Percentiles rank a stretch among this genome's conserved stretches.
Evolutionary conservation across 2,888 invertebrate genomes (phyloP).

Genomic region (Diloba caeruleocephala): DNA sequence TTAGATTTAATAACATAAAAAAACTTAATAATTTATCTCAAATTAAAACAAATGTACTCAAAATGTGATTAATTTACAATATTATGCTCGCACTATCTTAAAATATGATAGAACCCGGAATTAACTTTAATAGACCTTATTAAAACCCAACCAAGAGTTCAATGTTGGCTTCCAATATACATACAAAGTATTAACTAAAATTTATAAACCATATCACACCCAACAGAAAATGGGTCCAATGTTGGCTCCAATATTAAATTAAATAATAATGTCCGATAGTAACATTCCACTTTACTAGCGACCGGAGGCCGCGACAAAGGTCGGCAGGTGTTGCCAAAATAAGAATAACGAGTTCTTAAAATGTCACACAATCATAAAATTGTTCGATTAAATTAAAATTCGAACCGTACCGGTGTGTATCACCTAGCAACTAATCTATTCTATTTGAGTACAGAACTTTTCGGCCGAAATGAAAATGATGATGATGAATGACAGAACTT

Average conservation of each 20-base stretch:
- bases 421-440: constrained; percentile 61
- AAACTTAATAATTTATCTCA: too few relatives aligned
- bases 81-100: constrained; percentile 1
- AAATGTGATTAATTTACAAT: constrained; percentile 9
- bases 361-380: constrained; percentile 71
- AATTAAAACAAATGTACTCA: too few relatives aligned
- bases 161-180: constrained; percentile 1
- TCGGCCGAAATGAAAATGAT: too few relatives aligned
- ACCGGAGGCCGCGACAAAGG: constrained; percentile 72
- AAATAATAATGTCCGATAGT: constrained; percentile 40
- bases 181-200: background rate
- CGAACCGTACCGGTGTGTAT: constrained; percentile 50
- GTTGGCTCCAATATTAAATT: constrained; percentile 30
- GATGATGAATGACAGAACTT: too few relatives aligned
- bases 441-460: constrained; percentile 19
- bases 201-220: background rate
- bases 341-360: constrained; percentile 77
- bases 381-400: constrained; percentile 25
- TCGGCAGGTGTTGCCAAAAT: constrained; percentile 76
- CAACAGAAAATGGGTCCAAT: constrained; percentile 8
- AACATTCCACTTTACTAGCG: constrained; percentile 27
- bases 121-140: constrained; percentile 4
- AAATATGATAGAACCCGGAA: constrained; percentile 20
- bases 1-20: too few relatives aligned
- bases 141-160: background rate